A percentile compares a stretch with the other conserved stretches of the same genome.
Conservation (phyloP, 2,113 vertebrate genomes). For the Motacilla alba region DNA sequence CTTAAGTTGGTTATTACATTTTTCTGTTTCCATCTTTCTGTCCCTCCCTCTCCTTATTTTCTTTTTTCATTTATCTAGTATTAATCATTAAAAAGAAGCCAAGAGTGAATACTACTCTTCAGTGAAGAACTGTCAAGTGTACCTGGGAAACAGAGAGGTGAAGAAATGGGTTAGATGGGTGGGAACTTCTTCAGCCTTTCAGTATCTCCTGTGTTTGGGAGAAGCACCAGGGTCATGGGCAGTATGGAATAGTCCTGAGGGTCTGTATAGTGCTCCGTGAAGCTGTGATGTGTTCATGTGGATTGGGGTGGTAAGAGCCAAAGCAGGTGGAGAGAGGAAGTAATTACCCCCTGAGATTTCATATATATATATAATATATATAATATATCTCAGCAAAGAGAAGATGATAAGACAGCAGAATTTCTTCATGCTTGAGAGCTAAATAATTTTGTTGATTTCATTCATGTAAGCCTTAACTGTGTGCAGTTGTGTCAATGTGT, state of each 20-base stretch:
- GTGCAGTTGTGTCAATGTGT: neutral
- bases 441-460: neutral
- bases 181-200: neutral
- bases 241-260: neutral
- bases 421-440: neutral
- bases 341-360: neutral
- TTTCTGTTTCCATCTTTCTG: neutral
- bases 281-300: neutral
- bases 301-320: neutral
- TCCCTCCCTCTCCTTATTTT: neutral
- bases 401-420: neutral
- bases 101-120: neutral
- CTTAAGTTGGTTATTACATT: neutral
- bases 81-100: neutral
- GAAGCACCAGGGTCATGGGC: neutral
- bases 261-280: accelerated
- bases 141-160: neutral
- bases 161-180: neutral
- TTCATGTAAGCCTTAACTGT: neutral
- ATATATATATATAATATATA: neutral
- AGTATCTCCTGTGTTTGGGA: neutral
- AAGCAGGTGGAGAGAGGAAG: neutral
- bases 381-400: neutral
- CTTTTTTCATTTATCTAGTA: neutral
- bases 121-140: neutral